Conservation (phyloP, 2,797 vertebrate species). For the Neoniphon sammara region DNA sequence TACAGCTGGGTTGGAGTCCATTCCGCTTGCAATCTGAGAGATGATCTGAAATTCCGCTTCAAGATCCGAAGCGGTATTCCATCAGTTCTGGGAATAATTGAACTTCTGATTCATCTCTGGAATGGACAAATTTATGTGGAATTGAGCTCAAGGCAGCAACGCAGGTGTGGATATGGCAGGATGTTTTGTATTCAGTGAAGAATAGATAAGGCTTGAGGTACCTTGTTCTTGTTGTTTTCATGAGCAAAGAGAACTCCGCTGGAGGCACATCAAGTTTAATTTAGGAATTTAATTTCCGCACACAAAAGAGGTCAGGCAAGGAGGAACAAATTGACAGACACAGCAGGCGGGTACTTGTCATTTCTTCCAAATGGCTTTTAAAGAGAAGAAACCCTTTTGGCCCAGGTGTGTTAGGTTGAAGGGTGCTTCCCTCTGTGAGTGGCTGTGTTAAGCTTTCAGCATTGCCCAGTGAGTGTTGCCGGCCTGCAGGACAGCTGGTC, state of each 20-base stretch:
- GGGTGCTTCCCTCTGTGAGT: constrained; percentile 51
- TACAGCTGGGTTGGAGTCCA: constrained; percentile 5
- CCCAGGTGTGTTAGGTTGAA: constrained; percentile 65
- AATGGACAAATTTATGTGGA: constrained; percentile 41
- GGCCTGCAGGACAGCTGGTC: constrained; percentile 54
- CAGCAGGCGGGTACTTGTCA: constrained; percentile 66
- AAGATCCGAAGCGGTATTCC: constrained; percentile 38
- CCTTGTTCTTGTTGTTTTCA: constrained; percentile 69
- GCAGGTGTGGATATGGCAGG: constrained; percentile 64
- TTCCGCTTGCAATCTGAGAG: constrained; percentile 34
- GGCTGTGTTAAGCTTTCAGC: constrained; percentile 35
- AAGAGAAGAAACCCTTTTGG: constrained; percentile 70
- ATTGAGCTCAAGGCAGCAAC: constrained; percentile 57
- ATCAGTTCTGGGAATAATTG: constrained; percentile 49
- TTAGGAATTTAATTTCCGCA: constrained; percentile 84
- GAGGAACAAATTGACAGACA: constrained; percentile 77
- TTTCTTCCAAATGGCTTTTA: constrained; percentile 74
- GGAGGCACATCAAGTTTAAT: constrained; percentile 77
- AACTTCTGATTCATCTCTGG: constrained; percentile 51
- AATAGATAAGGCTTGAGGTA: constrained; percentile 64
- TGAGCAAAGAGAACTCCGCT: constrained; percentile 69
- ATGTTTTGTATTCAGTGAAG: constrained; percentile 66
- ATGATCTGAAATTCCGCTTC: constrained; percentile 44
- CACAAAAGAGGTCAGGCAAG: constrained; percentile 80
- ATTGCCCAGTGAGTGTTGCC: constrained; percentile 23